Percentiles rank a stretch among this genome's conserved stretches.
These are phyloP conservation scores for Typhlichthys eigenmanni DNA, from an alignment of 2,797 vertebrate species.

Conservation along the genomic window DNA sequence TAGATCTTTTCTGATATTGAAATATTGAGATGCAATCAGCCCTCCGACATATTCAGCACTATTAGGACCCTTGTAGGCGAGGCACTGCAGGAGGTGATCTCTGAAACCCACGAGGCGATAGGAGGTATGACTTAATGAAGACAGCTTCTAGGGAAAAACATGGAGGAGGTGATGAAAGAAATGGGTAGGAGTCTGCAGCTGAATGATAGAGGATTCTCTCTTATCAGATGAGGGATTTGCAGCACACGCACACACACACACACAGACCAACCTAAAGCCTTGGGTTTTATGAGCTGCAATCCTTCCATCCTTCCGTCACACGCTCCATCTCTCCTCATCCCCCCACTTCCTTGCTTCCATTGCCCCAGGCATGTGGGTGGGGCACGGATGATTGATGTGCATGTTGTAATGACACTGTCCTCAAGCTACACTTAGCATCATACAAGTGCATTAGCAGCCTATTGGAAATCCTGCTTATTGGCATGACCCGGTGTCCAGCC, in stretches of 20 bases:
- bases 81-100: conserved; percentile 29
- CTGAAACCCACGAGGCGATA: conserved; percentile 31
- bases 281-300: conserved; percentile 60
- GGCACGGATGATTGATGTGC: conserved; percentile 64
- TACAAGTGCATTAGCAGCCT: conserved; percentile 43
- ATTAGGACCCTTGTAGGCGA: not conserved
- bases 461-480: conserved; percentile 44
- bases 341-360: conserved; percentile 49
- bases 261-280: conserved; percentile 46
- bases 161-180: conserved; percentile 52
- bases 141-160: conserved; percentile 42
- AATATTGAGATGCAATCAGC: too few relatives aligned
- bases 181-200: conserved; percentile 50
- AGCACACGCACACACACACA: conserved; percentile 41
- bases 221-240: conserved; percentile 66
- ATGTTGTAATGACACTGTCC: conserved; percentile 39
- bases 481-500: conserved; percentile 13
- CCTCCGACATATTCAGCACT: too few relatives aligned
- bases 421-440: conserved; percentile 42
- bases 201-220: conserved; percentile 57
- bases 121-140: conserved; percentile 53
- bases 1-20: too few relatives aligned
- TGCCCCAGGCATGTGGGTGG: conserved; percentile 56
- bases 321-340: conserved; percentile 30
- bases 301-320: conserved; percentile 43